Percentiles rank a stretch among this genome's conserved stretches.
Conservation (phyloP, 2,797 vertebrate genomes). For the Chrysocyon brachyurus region DNA sequence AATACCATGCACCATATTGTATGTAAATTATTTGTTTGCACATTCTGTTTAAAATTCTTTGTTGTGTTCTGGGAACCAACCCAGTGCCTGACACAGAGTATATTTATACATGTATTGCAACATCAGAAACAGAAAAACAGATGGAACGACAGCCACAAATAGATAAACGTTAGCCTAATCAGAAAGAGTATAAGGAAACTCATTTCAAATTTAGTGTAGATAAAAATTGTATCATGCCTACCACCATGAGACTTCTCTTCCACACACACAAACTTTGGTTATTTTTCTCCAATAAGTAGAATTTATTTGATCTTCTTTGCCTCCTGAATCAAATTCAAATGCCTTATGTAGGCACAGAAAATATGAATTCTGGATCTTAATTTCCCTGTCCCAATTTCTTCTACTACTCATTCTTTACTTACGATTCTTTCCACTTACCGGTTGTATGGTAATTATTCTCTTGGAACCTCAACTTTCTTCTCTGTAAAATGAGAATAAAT, state of each 20-base stretch:
- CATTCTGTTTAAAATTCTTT: not conserved
- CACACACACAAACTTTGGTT: not conserved
- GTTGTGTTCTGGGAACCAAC: conserved; percentile 10
- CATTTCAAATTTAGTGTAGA: not conserved
- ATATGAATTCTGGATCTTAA: not conserved
- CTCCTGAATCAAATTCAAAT: not conserved
- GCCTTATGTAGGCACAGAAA: not conserved
- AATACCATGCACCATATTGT: not conserved
- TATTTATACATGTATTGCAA: not conserved
- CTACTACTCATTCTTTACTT: not conserved
- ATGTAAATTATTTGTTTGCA: not conserved
- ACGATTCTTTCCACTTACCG: not conserved
- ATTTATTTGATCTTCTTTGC: not conserved
- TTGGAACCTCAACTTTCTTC: not conserved
- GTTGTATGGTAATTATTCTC: not conserved
- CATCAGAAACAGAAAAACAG: not conserved
- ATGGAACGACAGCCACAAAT: not conserved
- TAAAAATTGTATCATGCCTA: not conserved
- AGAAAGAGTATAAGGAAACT: not conserved
- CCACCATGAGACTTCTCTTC: not conserved
- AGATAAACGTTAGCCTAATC: not conserved
- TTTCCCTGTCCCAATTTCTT: not conserved
- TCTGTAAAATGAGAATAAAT: conserved; percentile 3
- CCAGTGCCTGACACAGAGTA: not conserved
- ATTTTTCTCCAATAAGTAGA: not conserved